A percentile compares a stretch with the other conserved stretches of the same genome.
Evolutionary conservation across 2,888 invertebrate genomes (phyloP).

Genomic region (Epistrophe eligans): DNA sequence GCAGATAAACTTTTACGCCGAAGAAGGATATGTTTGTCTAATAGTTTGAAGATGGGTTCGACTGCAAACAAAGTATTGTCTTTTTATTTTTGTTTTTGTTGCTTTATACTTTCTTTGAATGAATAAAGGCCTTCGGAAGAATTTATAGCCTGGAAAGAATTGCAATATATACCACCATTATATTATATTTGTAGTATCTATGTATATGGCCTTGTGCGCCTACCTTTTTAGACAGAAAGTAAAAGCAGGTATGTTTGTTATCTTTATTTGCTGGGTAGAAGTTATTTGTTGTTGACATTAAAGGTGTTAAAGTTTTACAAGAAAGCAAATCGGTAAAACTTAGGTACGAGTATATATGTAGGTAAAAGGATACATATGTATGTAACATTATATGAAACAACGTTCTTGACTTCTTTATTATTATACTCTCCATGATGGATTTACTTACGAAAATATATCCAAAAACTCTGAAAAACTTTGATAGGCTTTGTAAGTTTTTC

Average conservation of each 20-base stretch:
- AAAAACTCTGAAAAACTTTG: slow-evolving; percentile 18
- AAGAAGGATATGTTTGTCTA: slow-evolving; percentile 57
- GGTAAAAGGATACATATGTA: neutral
- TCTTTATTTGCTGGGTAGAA: slow-evolving; percentile 42
- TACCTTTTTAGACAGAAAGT: slow-evolving; percentile 3
- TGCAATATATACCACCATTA: neutral
- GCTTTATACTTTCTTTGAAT: slow-evolving; percentile 11
- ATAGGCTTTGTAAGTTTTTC: slow-evolving; percentile 28
- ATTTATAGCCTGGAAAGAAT: slow-evolving; percentile 35
- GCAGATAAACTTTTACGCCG: slow-evolving; percentile 52
- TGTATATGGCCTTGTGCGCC: neutral
- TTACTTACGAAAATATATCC: neutral
- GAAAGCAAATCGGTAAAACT: slow-evolving; percentile 44
- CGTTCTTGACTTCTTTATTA: slow-evolving; percentile 4
- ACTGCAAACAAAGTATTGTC: slow-evolving; percentile 23
- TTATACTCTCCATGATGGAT: slow-evolving; percentile 6
- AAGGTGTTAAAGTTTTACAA: slow-evolving; percentile 59
- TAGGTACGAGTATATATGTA: neutral
- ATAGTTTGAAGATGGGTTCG: slow-evolving; percentile 57
- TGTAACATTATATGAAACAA: neutral
- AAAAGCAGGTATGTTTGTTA: slow-evolving; percentile 23
- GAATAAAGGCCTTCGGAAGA: slow-evolving; percentile 53
- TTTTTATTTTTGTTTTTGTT: neutral
- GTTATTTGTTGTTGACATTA: slow-evolving; percentile 64
- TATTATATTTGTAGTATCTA: neutral